phyloP scores from a whole-genome alignment of 2,888 invertebrate species.

The Geophilus truncorum region DNA sequence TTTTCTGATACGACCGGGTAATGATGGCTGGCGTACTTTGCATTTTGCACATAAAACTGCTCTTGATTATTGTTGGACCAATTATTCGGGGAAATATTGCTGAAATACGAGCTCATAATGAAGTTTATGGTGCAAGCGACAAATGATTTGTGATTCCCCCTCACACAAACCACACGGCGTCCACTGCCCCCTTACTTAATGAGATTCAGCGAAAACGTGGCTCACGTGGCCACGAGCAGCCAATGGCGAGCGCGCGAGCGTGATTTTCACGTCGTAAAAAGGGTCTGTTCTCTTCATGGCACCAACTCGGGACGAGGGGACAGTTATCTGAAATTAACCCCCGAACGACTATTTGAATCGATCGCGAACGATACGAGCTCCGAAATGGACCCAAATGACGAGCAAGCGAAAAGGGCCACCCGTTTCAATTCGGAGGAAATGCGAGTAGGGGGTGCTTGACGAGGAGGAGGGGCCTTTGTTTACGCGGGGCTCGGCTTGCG shows the following conservation, averaged over 20 bases:
- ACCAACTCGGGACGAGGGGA: background rate
- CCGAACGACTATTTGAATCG: conserved; percentile 27
- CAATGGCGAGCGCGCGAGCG: conserved; percentile 25
- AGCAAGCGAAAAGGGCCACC: background rate
- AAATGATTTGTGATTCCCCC: conserved; percentile 37
- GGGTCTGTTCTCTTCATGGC: background rate
- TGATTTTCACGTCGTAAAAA: conserved; percentile 32
- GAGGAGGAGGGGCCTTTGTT: conserved; percentile 29
- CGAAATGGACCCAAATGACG: conserved; percentile 2
- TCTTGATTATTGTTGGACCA: conserved; percentile 35
- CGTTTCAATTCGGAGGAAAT: background rate
- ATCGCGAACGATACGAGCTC: conserved; percentile 10
- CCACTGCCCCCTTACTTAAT: conserved; percentile 33
- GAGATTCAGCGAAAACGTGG: conserved; percentile 35
- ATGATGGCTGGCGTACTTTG: conserved; percentile 33
- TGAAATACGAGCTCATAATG: conserved; percentile 38
- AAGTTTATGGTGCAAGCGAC: conserved; percentile 35
- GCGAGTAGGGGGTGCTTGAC: conserved; percentile 12
- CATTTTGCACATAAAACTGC: conserved; percentile 35
- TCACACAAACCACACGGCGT: conserved; percentile 12
- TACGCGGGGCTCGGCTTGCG: conserved; percentile 29
- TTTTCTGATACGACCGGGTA: conserved; percentile 17
- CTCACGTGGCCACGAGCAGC: conserved; percentile 30
- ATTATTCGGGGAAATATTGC: conserved; percentile 36
- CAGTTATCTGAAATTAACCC: conserved; percentile 16